These are phyloP conservation scores for Cervus canadensis DNA, from an alignment of 2,113 vertebrate genomes.

Conservation along the genomic window DNA sequence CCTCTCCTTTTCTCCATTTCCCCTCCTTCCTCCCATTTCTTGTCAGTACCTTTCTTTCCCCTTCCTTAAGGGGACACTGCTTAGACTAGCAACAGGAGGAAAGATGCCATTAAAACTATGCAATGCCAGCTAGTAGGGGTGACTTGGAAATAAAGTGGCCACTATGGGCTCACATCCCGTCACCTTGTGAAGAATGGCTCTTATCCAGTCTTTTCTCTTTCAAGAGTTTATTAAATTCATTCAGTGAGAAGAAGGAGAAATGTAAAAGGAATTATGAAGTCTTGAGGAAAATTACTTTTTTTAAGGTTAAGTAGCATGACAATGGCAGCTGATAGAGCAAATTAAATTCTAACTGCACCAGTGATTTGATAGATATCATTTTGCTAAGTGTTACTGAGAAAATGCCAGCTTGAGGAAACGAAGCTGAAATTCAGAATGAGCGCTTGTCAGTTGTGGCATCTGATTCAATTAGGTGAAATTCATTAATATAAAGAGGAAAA, in stretches of 20 bases:
- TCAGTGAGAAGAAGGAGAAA: slow-evolving; percentile 55
- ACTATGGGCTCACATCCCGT: background rate
- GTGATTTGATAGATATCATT: slow-evolving; percentile 74
- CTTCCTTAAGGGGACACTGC: background rate
- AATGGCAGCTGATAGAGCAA: slow-evolving; percentile 76
- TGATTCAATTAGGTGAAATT: slow-evolving; percentile 59
- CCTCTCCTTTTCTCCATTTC: background rate
- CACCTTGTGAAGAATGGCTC: background rate
- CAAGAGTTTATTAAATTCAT: slow-evolving; percentile 62
- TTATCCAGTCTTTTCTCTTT: slow-evolving; percentile 8
- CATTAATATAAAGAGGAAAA: slow-evolving; percentile 55
- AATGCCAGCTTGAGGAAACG: slow-evolving; percentile 49
- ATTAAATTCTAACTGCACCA: slow-evolving; percentile 75
- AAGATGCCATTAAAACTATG: background rate
- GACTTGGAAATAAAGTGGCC: background rate
- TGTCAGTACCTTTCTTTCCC: background rate
- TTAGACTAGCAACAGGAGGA: background rate
- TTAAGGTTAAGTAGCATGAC: slow-evolving; percentile 72
- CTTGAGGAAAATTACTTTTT: slow-evolving; percentile 72
- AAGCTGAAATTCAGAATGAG: slow-evolving; percentile 66
- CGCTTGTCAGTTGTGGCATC: slow-evolving; percentile 51
- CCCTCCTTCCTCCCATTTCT: background rate
- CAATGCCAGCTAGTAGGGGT: no score
- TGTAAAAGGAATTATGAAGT: slow-evolving; percentile 69
- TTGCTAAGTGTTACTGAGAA: slow-evolving; percentile 70